phyloP scores from a whole-genome alignment of 2,113 vertebrate genomes.

The Zosterops lateralis region DNA sequence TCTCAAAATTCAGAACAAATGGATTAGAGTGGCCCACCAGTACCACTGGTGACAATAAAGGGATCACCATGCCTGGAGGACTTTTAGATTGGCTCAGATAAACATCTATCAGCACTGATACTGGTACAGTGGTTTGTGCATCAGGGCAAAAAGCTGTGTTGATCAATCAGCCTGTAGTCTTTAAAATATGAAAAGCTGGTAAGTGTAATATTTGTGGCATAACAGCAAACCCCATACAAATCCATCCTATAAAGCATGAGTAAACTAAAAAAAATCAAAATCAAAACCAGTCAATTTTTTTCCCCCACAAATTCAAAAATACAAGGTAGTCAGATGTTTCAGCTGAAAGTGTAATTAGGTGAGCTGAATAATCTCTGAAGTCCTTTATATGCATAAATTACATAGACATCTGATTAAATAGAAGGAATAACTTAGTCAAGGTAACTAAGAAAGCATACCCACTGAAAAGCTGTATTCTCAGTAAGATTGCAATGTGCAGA shows the following conservation, averaged over 20 bases:
- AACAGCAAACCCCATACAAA: background rate
- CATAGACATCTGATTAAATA: background rate
- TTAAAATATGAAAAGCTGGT: background rate
- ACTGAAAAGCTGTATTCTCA: background rate
- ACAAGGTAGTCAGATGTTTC: background rate
- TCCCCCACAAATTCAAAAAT: background rate
- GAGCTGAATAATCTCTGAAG: background rate
- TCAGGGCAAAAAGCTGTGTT: background rate
- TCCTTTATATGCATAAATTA: background rate
- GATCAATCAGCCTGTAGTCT: background rate
- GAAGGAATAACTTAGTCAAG: background rate
- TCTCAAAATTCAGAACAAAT: background rate
- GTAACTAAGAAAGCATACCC: background rate
- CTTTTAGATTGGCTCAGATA: background rate
- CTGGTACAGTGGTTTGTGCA: background rate
- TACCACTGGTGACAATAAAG: background rate
- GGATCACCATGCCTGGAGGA: background rate
- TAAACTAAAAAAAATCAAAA: background rate
- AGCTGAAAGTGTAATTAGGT: background rate
- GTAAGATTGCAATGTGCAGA: background rate
- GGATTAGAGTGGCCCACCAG: background rate
- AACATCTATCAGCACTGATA: background rate
- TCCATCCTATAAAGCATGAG: background rate
- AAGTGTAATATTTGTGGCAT: background rate
- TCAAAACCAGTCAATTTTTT: background rate